Evolutionary conservation across 1,140 invertebrate genomes (phyloP), one percentile per base, ranked within the genome.

Genomic region (Macrosteles quadrilineatus): DNA sequence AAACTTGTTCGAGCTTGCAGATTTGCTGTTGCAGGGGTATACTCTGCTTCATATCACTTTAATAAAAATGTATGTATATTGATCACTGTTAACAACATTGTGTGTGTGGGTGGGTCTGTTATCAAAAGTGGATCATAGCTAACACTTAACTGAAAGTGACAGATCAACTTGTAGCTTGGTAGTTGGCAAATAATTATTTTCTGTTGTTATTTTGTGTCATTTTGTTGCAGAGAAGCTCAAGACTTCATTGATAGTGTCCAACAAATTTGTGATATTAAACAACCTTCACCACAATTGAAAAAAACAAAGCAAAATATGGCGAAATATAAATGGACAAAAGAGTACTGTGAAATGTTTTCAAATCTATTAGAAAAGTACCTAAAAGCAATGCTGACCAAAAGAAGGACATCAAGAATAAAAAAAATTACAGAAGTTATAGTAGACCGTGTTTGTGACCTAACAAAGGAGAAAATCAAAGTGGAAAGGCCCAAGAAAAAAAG

Each of bases 301-400:
- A 50, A 55, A 55, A 47, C 14, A 14, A 36, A 36, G 32, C 4
- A 36, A 36, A 36, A 36, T 4, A 14, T 14, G 4, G 4, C 55
- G 9, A 59, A 59, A 43, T 23, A 63, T 21, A 62, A 65, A 31
- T 73, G 72, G 72, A 23, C 67, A 0, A 70, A 68, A 47, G 57
- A 73, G 25, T 73, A 67, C 21, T 62, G 53, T 11, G 36, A 57
- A 40, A 36, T 73, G 25, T 47, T 70, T 19, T n/a, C 72, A 23
- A 66, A 32, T 23, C 70, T 67, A 36, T 63, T 73, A n/a, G 53
- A 69, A 14, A 32, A 67, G 40, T 73, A 73, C 57, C 47, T 73
- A 25, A 47, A 67, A 0, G 53, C 30, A 1, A 73, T 67, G 45
- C 45, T 73, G 25, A 45, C 62, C 14, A 69, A 32, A 36, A 32